Conservation (phyloP, 2,888 invertebrate genomes). For the Diarsia rubi region DNA sequence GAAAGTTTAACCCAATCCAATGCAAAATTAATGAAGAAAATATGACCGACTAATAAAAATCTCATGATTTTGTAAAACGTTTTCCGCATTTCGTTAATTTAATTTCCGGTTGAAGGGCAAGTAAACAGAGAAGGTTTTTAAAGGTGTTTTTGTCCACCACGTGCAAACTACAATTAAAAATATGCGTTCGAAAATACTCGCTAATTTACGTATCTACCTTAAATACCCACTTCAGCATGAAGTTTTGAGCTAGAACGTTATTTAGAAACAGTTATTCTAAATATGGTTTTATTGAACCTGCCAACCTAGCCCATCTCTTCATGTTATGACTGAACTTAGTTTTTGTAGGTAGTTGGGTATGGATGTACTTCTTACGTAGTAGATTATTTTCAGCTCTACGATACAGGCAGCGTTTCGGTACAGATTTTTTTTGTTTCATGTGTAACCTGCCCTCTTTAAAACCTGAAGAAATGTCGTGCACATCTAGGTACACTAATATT, state of each 20-base stretch:
- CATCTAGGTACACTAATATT: too few species aligned
- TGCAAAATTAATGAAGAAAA: neutral
- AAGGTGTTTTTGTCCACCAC: neutral
- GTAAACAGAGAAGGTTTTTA: neutral
- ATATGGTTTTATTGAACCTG: conserved; percentile 59
- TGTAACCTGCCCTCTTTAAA: neutral
- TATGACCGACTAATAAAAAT: neutral
- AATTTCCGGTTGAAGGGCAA: neutral
- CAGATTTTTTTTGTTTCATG: neutral
- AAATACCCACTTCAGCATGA: conserved; percentile 15
- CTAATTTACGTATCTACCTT: neutral
- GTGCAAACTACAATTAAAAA: neutral
- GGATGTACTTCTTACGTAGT: too few species aligned
- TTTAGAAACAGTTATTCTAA: conserved; percentile 39
- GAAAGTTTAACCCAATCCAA: neutral
- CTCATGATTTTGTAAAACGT: neutral
- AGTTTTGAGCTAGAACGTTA: conserved; percentile 20
- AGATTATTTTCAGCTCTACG: conserved; percentile 1
- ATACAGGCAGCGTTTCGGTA: neutral
- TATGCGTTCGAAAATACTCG: neutral
- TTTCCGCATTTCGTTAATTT: neutral
- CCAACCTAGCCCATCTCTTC: conserved; percentile 1
- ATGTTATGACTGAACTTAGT: conserved; percentile 36
- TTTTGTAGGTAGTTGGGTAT: conserved; percentile 24
- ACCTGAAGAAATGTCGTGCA: neutral